Percentiles rank a stretch among this genome's conserved stretches.
Evolutionary conservation across 2,888 invertebrate genomes (phyloP).

Genomic region (Hypsopygia costalis): DNA sequence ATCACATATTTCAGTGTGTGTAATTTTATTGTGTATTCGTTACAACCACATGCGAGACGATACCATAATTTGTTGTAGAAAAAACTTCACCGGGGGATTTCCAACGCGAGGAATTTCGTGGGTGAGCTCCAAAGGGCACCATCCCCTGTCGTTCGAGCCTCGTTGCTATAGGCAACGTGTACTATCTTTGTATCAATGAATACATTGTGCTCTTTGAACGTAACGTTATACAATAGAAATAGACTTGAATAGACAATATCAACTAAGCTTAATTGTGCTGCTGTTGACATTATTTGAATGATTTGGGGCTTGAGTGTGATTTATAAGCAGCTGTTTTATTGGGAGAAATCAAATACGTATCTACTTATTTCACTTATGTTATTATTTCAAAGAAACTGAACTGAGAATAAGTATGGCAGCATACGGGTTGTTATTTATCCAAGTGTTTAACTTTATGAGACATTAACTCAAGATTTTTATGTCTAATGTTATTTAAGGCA

Average conservation of each 20-base stretch:
- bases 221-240: slow-evolving; percentile 41
- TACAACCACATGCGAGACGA: slow-evolving; percentile 25
- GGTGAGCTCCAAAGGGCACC: slow-evolving; percentile 50
- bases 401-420: slow-evolving; percentile 26
- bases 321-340: slow-evolving; percentile 47
- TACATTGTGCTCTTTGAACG: slow-evolving; percentile 36
- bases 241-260: slow-evolving; percentile 49
- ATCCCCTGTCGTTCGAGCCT: slow-evolving; percentile 46
- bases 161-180: slow-evolving; percentile 59
- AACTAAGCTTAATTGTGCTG: slow-evolving; percentile 45
- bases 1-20: no score
- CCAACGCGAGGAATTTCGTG: slow-evolving; percentile 58
- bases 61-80: slow-evolving; percentile 35
- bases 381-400: slow-evolving; percentile 25
- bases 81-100: slow-evolving; percentile 65
- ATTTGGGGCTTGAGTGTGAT: slow-evolving; percentile 50
- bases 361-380: slow-evolving; percentile 20
- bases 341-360: slow-evolving; percentile 23
- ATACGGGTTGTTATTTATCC: slow-evolving; percentile 43
- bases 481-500: slow-evolving; percentile 46
- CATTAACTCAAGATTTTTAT: slow-evolving; percentile 48
- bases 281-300: slow-evolving; percentile 60
- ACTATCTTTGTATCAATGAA: slow-evolving; percentile 58
- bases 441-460: slow-evolving; percentile 56
- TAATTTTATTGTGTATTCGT: not conserved